Evolutionary conservation across 2,888 invertebrate genomes (phyloP), one percentile per base, ranked within the genome.

Genomic region (Spodoptera littoralis): DNA sequence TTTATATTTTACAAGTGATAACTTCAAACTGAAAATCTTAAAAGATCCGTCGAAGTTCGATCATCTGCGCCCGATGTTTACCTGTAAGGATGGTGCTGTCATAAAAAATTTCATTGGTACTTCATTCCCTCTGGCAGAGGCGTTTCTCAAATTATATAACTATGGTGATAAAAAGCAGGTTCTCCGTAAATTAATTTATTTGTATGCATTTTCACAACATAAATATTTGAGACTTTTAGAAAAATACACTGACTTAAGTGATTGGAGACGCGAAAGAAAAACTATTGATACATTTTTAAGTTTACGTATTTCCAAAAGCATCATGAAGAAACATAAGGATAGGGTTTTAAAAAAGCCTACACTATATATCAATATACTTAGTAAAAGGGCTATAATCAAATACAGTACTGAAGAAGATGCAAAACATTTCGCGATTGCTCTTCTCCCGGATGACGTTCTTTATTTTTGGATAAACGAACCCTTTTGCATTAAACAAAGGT

Each of bases 171-270:
- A 49, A 47, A 24, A 52, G 4, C 2, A 0, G 36, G 53, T 80
- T 2, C 44, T 84, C 52, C 63, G 47, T 36, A 54, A 61, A n/a
- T 62, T 80, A 1, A 64, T 74, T 30, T 73, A 81, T 60, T 65
- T 80, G 42, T 78, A 76, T 65, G 57, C 83, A 9, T 63, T 84
- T 58, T 85, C 84, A 1, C 73, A 75, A 72, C 68, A 64, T 5
- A 76, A 81, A 52, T 91, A 88, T 73, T 82, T 91, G 58, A 74
- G 87, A 67, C 61, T 90, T 53, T 62, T 89, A 13, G 90, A 90
- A 76, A 83, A 75, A 41, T 74, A 81, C 51, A 54, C 57, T 11
- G n/a, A 27, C 6, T 11, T 30, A 41, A 5, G 2, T 45, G 6
- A 8, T 36, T 36, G 8, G 4, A 9, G 6, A 36, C 6, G 36